Evolutionary conservation across 2,888 invertebrate genomes (phyloP).

Genomic region (Amblyjoppa proteus): DNA sequence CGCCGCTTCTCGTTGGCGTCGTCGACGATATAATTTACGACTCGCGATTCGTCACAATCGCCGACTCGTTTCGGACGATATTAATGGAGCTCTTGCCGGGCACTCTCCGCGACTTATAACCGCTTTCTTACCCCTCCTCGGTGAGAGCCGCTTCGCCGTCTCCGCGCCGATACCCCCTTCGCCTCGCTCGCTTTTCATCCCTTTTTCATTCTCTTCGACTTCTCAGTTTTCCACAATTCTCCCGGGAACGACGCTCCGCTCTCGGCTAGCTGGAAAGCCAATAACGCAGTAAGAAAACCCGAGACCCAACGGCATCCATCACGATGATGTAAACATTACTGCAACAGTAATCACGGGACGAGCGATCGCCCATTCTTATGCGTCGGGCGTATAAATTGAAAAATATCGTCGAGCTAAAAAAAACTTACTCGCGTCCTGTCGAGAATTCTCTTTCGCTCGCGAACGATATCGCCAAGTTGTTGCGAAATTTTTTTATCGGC

Average conservation of each 20-base stretch:
- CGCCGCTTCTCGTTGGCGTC: slow-evolving; percentile 22
- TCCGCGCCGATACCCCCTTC: not conserved
- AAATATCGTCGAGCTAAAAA: not conserved
- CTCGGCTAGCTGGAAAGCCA: slow-evolving; percentile 58
- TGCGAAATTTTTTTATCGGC: not conserved
- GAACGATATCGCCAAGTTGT: not conserved
- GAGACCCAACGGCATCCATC: slow-evolving; percentile 54
- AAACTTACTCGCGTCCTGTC: not conserved
- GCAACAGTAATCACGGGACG: slow-evolving; percentile 26
- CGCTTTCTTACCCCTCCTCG: not conserved
- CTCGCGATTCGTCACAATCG: slow-evolving; percentile 61
- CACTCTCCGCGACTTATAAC: slow-evolving; percentile 17
- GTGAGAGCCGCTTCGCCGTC: not conserved
- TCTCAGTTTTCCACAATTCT: slow-evolving; percentile 38
- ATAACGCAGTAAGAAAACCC: slow-evolving; percentile 59
- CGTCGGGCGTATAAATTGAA: not conserved
- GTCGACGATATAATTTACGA: slow-evolving; percentile 58
- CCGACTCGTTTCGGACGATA: slow-evolving; percentile 57
- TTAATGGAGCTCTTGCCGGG: slow-evolving; percentile 58
- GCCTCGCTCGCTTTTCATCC: slow-evolving; percentile 35
- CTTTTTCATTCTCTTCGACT: slow-evolving; percentile 24
- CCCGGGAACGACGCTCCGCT: not conserved
- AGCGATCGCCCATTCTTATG: slow-evolving; percentile 29
- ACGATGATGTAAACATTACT: slow-evolving; percentile 56
- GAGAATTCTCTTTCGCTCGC: not conserved